Percentiles rank a stretch among this genome's conserved stretches.
These are phyloP conservation scores for Drosophila cyrtoloma DNA, from an alignment of 2,888 invertebrate species.

Conservation along the genomic window DNA sequence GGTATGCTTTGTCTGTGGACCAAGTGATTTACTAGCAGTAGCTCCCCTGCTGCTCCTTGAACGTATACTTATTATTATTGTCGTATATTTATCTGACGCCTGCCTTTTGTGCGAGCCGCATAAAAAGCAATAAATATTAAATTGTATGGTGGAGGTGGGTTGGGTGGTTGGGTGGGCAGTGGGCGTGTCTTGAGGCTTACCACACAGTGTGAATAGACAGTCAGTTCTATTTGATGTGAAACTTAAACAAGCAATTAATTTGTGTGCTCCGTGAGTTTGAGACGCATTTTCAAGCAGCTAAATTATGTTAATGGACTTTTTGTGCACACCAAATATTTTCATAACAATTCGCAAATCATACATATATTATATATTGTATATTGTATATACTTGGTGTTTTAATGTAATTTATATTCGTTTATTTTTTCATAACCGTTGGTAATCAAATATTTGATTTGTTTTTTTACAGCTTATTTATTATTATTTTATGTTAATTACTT, in stretches of 20 bases:
- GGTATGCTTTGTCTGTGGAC: conserved; percentile 29
- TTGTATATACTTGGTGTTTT: not conserved
- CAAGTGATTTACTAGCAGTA: conserved; percentile 54
- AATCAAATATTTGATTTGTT: not conserved
- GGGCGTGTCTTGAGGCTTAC: conserved; percentile 33
- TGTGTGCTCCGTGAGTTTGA: conserved; percentile 28
- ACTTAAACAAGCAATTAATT: conserved; percentile 70
- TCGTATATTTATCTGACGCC: conserved; percentile 70
- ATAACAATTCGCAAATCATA: conserved; percentile 2
- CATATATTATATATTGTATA: not conserved
- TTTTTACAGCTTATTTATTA: not conserved
- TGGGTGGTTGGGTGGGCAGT: conserved; percentile 2
- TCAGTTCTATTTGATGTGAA: conserved; percentile 55
- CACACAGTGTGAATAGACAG: conserved; percentile 45
- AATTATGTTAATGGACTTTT: conserved; percentile 32
- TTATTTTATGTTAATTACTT: not conserved
- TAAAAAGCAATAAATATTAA: conserved; percentile 72
- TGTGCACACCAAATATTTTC: not conserved
- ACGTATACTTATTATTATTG: conserved; percentile 62
- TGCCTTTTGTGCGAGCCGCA: conserved; percentile 62
- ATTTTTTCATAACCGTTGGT: not conserved
- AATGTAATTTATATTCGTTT: not conserved
- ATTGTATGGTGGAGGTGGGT: conserved; percentile 34
- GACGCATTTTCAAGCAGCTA: conserved; percentile 20
- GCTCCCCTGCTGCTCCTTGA: conserved; percentile 22